phyloP scores from a whole-genome alignment of 2,797 vertebrate species.

The Epinephelus awoara region DNA sequence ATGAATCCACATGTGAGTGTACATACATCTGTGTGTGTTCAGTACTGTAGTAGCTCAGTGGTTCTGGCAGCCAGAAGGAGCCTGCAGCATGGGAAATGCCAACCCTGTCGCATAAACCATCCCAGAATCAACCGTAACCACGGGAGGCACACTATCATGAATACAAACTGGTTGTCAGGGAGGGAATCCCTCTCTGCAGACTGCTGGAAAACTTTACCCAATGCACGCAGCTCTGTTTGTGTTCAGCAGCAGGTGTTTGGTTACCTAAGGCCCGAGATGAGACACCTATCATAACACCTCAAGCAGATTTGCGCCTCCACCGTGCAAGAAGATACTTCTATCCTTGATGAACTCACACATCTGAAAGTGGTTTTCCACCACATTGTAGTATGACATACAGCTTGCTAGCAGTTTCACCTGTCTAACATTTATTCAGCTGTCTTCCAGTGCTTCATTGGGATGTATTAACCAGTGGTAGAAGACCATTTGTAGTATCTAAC shows the following conservation, averaged over 20 bases:
- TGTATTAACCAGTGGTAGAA: not conserved
- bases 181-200: constrained; percentile 48
- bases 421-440: not conserved
- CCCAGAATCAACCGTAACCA: constrained; percentile 44
- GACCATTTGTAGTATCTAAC: not conserved
- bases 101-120: constrained; percentile 60
- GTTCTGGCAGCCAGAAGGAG: constrained; percentile 48
- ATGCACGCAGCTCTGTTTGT: constrained; percentile 38
- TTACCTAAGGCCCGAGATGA: constrained; percentile 3
- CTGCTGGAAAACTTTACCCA: constrained; percentile 51
- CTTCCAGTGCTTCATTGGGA: not conserved
- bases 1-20: constrained; percentile 15
- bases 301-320: constrained; percentile 11
- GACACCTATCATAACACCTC: constrained; percentile 36
- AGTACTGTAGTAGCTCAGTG: constrained; percentile 11
- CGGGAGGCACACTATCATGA: constrained; percentile 29
- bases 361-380: constrained; percentile 23
- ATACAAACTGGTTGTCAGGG: constrained; percentile 51
- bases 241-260: constrained; percentile 56
- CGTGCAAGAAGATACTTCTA: not conserved
- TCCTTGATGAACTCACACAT: constrained; percentile 23
- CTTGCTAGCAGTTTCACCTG: not conserved
- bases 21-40: constrained; percentile 16
- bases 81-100: constrained; percentile 60
- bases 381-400: constrained; percentile 8